Evolutionary conservation across 2,888 invertebrate genomes (phyloP).

Genomic region (Agriopis aurantiaria): DNA sequence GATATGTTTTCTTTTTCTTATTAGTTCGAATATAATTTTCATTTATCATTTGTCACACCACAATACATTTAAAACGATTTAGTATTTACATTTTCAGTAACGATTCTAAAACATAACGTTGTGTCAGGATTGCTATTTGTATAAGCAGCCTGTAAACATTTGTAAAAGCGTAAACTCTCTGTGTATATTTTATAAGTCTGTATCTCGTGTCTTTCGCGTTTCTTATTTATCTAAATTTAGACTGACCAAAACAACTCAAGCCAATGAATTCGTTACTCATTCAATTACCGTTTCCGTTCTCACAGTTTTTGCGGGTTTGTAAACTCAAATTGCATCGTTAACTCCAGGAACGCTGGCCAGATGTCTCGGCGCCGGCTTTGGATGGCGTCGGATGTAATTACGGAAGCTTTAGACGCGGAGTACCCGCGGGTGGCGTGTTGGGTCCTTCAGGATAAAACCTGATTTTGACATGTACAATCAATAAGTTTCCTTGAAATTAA

Average conservation of each 20-base stretch:
- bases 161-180: neutral
- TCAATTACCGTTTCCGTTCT: conserved; percentile 34
- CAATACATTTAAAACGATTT: too few species aligned
- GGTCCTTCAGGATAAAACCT: conserved; percentile 39
- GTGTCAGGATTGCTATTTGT: neutral
- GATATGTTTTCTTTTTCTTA: neutral
- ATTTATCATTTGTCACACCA: neutral
- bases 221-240: conserved; percentile 13
- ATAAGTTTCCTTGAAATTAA: too few species aligned
- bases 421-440: conserved; percentile 44
- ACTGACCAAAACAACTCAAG: conserved; percentile 9
- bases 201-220: neutral
- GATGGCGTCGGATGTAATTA: conserved; percentile 69
- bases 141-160: neutral
- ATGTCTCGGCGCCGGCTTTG: conserved; percentile 65
- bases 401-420: conserved; percentile 63
- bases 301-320: conserved; percentile 32
- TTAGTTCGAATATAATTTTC: neutral
- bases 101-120: neutral
- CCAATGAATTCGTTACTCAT: conserved; percentile 25
- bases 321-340: conserved; percentile 58
- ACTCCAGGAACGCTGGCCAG: conserved; percentile 66
- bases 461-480: conserved; percentile 28
- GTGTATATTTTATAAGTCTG: neutral
- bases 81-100: too few species aligned